Evolutionary conservation across 2,113 vertebrate genomes (phyloP), one percentile per base, ranked within the genome.

Genomic region (Pelecanoides urinatrix): DNA sequence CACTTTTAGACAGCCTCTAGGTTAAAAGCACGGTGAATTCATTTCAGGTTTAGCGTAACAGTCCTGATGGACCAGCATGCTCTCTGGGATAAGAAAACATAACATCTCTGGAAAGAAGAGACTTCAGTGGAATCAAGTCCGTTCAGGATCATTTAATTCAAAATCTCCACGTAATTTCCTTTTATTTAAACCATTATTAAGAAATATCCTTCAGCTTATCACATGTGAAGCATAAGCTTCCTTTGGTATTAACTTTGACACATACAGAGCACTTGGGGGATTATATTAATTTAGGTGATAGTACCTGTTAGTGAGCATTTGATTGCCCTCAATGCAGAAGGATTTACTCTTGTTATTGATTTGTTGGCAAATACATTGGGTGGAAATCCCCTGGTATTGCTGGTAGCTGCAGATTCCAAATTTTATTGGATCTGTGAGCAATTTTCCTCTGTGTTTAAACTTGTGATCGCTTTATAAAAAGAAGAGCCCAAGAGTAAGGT

Each of bases 281-380:
- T 99, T 99, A 98, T 97, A 98, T 99, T 98, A 98, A 98, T 98
- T 98, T 98, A 97, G 92, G 86, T 97, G 97, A 98, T 97, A 80
- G 96, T 97, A 98, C 98, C 98, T 98, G 98, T 97, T 98, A 98
- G 97, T 94, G 92, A 97, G 96, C 92, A 96, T 98, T 98, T 98
- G 98, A 99, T 98, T 98, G 98, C 95, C 97, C 93, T 98, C 96
- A 95, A 32, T 95, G 96, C 97, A 95, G 97, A 94, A 97, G 98
- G 98, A 98, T 98, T 99, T 99, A 98, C 98, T 98, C 96, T 92
- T 95, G 96, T 96, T 99, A 99, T 99, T 98, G 98, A 99, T 99
- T 98, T 98, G 96, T 97, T 98, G 96, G 98, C 97, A 98, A 98
- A 98, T 98, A 98, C 98, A 98, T 98, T 98, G 98, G 92, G 90